Base-by-base conservation (phyloP, 2,888 invertebrate species). In the Sminthurides aquaticus region DNA sequence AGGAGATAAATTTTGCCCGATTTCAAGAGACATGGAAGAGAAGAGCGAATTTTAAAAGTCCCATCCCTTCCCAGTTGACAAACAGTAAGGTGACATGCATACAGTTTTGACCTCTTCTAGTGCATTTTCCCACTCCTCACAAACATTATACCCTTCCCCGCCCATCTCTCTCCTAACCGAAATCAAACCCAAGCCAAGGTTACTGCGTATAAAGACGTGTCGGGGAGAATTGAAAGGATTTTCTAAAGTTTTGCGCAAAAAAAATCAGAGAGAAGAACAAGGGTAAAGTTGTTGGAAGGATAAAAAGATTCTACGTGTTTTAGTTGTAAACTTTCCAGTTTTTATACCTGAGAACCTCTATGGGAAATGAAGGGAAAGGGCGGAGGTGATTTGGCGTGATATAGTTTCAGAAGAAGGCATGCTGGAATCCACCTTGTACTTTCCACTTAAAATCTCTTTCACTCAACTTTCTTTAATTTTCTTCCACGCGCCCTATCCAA, bases 381-480 rank as follows among this genome's bases (percentile, higher is more conserved):
- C 43, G 43, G 8, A 20, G 54, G 54, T 20, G 54, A 52, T 20
- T 20, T 52, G 54, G 24, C 54, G 54, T 52, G 27, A 64, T n/a
- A 29, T 54, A 22, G 27, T 68, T 67, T 34, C n/a, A n/a, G n/a
- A 34, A 34, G 15, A 34, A 15, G 15, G 43, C 43, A 34, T 5
- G 43, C 5, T 34, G 43, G 43, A 15, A 34, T 34, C 43, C 43
- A 34, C 8, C 43, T 49, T 60, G 29, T 49, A 58, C 58, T 58
- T 58, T 58, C 58, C 58, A 58, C 58, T 58, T 58, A 58, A 57
- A 58, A 58, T 43, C 20, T 25, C 58, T 58, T 58, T 58, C 43
- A 58, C 43, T 58, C 43, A 58, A 58, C 34, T 58, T 43, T 27
- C 58, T 58, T 43, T 28, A 2, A 20, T 57, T 29, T 57, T 28